Conservation (phyloP, 2,113 vertebrate species). For the Cyprinodon tularosa region DNA sequence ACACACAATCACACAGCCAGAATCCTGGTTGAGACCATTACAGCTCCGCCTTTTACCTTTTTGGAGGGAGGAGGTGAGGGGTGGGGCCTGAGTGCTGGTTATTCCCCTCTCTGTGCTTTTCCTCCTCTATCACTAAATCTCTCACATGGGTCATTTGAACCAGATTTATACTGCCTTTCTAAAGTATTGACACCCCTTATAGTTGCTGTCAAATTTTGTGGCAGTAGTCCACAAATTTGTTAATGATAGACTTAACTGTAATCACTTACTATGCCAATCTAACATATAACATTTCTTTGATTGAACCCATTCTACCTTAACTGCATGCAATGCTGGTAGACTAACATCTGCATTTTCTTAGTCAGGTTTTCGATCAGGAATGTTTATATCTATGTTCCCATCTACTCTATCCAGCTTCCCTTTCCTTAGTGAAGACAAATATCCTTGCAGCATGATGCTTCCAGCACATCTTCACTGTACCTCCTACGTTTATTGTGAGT, state of each 20-base stretch:
- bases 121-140: neutral
- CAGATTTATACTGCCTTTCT: too few relatives aligned
- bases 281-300: neutral
- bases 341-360: too few relatives aligned
- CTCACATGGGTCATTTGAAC: neutral
- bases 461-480: too few relatives aligned
- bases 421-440: too few relatives aligned
- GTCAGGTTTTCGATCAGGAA: too few relatives aligned
- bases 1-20: neutral
- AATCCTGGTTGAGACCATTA: neutral
- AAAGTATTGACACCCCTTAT: neutral
- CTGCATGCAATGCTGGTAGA: too few relatives aligned
- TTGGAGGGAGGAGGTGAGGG: constrained; percentile 22
- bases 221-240: neutral
- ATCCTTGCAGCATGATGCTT: too few relatives aligned
- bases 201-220: neutral
- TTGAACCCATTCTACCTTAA: too few relatives aligned
- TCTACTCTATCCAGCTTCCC: too few relatives aligned
- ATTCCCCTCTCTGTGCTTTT: constrained; percentile 2
- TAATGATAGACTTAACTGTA: too few relatives aligned
- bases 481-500: too few relatives aligned
- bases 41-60: neutral
- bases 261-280: too few relatives aligned
- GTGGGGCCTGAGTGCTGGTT: constrained; percentile 25
- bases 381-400: neutral